Evolutionary conservation across 2,113 vertebrate genomes (phyloP).

Genomic region (Gallinago media): DNA sequence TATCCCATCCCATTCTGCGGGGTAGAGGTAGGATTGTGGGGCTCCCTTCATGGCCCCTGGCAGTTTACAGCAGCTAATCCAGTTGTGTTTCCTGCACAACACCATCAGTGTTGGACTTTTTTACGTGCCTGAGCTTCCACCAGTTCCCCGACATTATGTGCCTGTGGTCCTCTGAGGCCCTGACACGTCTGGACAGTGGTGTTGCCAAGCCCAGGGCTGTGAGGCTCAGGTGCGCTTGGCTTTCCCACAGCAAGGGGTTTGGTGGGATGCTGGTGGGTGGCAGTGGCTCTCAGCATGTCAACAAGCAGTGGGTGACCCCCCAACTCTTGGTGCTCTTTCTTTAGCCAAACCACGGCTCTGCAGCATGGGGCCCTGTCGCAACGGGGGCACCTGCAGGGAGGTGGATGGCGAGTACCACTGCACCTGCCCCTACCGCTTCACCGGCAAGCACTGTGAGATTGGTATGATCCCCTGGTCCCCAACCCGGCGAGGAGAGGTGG

Average conservation of each 20-base stretch:
- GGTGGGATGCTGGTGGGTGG: neutral
- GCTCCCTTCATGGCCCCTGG: neutral
- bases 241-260: fast-evolving
- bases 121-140: neutral
- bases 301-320: neutral
- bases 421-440: slow-evolving; percentile 93
- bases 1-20: neutral
- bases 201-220: neutral
- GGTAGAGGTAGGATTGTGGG: neutral
- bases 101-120: neutral
- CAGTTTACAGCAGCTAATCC: fast-evolving
- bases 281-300: fast-evolving
- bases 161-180: fast-evolving
- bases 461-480: slow-evolving; percentile 68
- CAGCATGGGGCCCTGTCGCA: slow-evolving; percentile 89
- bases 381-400: slow-evolving; percentile 93
- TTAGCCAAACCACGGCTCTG: slow-evolving; percentile 92
- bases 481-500: fast-evolving
- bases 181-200: fast-evolving
- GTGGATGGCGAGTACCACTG: slow-evolving; percentile 87
- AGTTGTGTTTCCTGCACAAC: neutral
- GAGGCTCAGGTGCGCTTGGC: fast-evolving
- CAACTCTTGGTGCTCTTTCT: neutral
- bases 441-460: slow-evolving; percentile 95
- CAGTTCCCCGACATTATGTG: neutral